Percentiles rank a stretch among this genome's conserved stretches.
phyloP scores from a whole-genome alignment of 2,797 vertebrate species.

The Takifugu rubripes region DNA sequence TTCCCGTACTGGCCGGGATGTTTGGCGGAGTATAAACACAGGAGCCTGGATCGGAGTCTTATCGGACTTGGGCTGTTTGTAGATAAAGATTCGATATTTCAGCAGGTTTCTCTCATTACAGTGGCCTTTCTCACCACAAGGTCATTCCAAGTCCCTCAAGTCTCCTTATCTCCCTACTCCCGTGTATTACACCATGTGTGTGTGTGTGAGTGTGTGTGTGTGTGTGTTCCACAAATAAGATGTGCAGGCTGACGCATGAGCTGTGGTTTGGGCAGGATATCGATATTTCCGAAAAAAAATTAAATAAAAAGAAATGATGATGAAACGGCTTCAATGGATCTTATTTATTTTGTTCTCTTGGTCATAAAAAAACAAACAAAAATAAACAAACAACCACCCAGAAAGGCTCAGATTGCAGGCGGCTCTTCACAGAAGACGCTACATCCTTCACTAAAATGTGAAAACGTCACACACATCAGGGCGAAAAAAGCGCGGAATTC shows the following conservation, averaged over 20 bases:
- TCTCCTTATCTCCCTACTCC: slow-evolving; percentile 49
- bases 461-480: slow-evolving; percentile 47
- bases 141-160: slow-evolving; percentile 59
- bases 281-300: slow-evolving; percentile 12
- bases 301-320: slow-evolving; percentile 29
- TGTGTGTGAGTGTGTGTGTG: slow-evolving; percentile 30
- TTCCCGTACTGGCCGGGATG: slow-evolving; percentile 43
- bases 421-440: slow-evolving; percentile 81
- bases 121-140: slow-evolving; percentile 62
- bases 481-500: slow-evolving; percentile 21
- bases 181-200: slow-evolving; percentile 40
- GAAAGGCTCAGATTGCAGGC: slow-evolving; percentile 70
- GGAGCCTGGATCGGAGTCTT: slow-evolving; percentile 48
- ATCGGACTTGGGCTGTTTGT: slow-evolving; percentile 42
- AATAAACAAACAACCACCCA: slow-evolving; percentile 32
- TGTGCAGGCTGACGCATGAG: slow-evolving; percentile 4
- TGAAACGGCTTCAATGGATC: slow-evolving; percentile 45
- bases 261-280: slow-evolving; percentile 21
- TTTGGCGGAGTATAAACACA: slow-evolving; percentile 55
- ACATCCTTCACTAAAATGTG: slow-evolving; percentile 80
- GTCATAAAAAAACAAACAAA: slow-evolving; percentile 37
- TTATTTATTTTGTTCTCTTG: slow-evolving; percentile 65
- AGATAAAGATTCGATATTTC: slow-evolving; percentile 64
- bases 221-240: slow-evolving; percentile 5
- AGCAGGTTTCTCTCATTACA: slow-evolving; percentile 63